Conservation (phyloP, 2,113 vertebrate genomes). For the Phodopus roborovskii region DNA sequence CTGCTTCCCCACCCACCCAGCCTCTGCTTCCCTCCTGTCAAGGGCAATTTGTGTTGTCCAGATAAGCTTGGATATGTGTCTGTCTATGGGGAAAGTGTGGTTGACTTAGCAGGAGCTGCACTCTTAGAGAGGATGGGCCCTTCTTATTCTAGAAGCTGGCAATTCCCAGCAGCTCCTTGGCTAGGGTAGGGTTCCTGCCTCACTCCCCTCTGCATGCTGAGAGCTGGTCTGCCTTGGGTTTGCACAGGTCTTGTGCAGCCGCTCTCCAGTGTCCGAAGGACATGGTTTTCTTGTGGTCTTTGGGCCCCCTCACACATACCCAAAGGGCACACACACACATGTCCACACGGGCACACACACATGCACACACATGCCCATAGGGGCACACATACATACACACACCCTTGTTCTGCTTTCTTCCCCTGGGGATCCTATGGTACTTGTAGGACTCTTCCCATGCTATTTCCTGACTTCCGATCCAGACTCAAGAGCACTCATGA, state of each 20-base stretch:
- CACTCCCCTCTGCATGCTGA: neutral
- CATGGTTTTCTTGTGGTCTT: neutral
- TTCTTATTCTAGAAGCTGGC: neutral
- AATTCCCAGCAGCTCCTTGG: neutral
- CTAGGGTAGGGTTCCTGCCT: neutral
- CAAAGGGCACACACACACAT: fast-evolving
- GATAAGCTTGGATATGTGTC: neutral
- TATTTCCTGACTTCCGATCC: conserved; percentile 74
- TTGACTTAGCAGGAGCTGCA: neutral
- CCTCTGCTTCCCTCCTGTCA: neutral
- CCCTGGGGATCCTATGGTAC: conserved; percentile 49
- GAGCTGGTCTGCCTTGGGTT: neutral
- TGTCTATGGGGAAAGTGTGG: neutral
- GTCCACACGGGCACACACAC: neutral
- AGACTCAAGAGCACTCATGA: conserved; percentile 69
- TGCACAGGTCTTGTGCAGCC: neutral
- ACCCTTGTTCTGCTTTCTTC: neutral
- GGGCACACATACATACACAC: neutral
- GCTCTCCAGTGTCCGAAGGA: no score
- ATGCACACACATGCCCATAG: neutral
- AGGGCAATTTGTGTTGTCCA: neutral
- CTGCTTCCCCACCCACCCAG: neutral
- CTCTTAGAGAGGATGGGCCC: neutral
- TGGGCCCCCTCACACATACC: no score
- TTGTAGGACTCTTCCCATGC: conserved; percentile 60